Conservation (phyloP, 2,113 vertebrate species). For the Bubo bubo region DNA sequence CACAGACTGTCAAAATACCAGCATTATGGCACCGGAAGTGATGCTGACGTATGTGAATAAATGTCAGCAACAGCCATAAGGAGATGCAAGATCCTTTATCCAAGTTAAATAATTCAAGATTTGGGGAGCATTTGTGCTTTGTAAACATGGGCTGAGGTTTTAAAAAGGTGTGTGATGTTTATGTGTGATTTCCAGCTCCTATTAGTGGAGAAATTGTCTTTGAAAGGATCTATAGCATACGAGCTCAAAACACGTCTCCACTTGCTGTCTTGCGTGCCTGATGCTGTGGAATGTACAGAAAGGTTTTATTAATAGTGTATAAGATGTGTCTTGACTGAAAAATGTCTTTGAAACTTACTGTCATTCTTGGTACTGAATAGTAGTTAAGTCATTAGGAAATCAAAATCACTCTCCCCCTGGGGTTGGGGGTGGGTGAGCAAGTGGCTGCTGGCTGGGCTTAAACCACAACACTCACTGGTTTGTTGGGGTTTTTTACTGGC, state of each 20-base stretch:
- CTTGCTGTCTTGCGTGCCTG: background rate
- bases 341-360: background rate
- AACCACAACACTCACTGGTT: background rate
- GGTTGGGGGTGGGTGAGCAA: too few relatives aligned
- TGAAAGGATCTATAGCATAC: background rate
- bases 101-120: background rate
- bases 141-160: background rate
- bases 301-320: background rate
- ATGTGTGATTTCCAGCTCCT: background rate
- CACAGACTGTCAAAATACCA: background rate
- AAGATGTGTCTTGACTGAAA: background rate
- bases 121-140: background rate
- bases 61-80: background rate
- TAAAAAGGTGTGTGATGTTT: background rate
- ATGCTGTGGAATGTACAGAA: background rate
- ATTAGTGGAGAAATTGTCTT: background rate
- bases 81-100: background rate
- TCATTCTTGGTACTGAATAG: background rate
- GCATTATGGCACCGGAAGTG: background rate
- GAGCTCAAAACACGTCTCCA: background rate
- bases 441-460: too few relatives aligned
- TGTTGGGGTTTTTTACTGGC: background rate
- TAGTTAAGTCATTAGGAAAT: background rate
- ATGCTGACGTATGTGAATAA: background rate
- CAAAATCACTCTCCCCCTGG: background rate